These are phyloP conservation scores for Agriotes lineatus DNA, from an alignment of 2,888 invertebrate species.

Conservation along the genomic window DNA sequence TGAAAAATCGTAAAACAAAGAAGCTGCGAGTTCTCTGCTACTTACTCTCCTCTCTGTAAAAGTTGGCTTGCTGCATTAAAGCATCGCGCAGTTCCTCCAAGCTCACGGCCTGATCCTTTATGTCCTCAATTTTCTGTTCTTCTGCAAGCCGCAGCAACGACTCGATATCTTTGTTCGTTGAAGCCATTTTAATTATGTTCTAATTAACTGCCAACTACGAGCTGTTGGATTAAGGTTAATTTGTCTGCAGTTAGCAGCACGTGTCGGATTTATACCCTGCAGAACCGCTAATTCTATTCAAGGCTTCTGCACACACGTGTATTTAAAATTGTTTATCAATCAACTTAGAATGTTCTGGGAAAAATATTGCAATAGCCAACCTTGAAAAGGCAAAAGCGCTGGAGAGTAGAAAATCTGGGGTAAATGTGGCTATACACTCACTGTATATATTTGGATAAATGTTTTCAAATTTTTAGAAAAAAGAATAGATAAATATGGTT, in stretches of 20 bases:
- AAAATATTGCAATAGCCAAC: background rate
- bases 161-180: background rate
- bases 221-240: too few relatives aligned
- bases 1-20: background rate
- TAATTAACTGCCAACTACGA: too few relatives aligned
- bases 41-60: constrained; percentile 54
- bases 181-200: too few relatives aligned
- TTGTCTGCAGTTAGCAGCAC: too few relatives aligned
- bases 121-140: background rate
- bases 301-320: background rate
- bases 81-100: constrained; percentile 44
- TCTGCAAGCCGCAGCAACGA: background rate
- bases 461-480: too few relatives aligned
- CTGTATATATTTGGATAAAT: too few relatives aligned
- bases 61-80: constrained; percentile 48
- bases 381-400: background rate
- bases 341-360: background rate
- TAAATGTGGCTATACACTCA: too few relatives aligned
- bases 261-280: too few relatives aligned
- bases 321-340: background rate
- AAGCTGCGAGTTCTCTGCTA: background rate
- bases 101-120: background rate
- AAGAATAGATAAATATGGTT: too few relatives aligned
- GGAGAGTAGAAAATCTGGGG: too few relatives aligned
- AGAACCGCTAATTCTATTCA: too few relatives aligned